phyloP scores from a whole-genome alignment of 2,797 vertebrate species.

The Poeciliopsis paucimaculata region DNA sequence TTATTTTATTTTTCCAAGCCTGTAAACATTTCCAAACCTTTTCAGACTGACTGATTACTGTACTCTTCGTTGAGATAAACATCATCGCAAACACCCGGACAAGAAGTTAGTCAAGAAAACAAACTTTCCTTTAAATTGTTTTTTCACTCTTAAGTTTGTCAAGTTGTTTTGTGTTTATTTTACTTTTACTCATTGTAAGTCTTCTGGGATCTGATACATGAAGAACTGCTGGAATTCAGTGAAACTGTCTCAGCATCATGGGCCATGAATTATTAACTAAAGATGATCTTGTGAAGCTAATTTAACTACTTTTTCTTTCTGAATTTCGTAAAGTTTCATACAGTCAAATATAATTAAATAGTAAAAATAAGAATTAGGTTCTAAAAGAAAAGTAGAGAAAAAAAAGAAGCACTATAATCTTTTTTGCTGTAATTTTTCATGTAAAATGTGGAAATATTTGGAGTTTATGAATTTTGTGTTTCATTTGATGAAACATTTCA shows the following conservation, averaged over 20 bases:
- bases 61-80: neutral
- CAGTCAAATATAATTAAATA: neutral
- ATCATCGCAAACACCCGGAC: neutral
- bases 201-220: neutral
- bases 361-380: neutral
- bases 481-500: neutral
- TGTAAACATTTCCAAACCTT: neutral
- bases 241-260: neutral
- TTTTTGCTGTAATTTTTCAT: no score
- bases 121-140: neutral
- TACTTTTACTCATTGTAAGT: neutral
- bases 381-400: neutral
- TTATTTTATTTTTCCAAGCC: neutral
- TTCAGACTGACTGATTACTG: neutral
- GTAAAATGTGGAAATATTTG: neutral
- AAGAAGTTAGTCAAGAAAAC: neutral
- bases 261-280: neutral
- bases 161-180: neutral
- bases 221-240: neutral
- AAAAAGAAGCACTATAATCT: neutral
- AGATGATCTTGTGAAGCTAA: neutral
- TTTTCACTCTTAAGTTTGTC: neutral
- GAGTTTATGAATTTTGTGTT: neutral
- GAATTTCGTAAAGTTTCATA: neutral
- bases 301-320: neutral